phyloP scores from a whole-genome alignment of 2,888 invertebrate species.

The Leptinotarsa rubiginosa region DNA sequence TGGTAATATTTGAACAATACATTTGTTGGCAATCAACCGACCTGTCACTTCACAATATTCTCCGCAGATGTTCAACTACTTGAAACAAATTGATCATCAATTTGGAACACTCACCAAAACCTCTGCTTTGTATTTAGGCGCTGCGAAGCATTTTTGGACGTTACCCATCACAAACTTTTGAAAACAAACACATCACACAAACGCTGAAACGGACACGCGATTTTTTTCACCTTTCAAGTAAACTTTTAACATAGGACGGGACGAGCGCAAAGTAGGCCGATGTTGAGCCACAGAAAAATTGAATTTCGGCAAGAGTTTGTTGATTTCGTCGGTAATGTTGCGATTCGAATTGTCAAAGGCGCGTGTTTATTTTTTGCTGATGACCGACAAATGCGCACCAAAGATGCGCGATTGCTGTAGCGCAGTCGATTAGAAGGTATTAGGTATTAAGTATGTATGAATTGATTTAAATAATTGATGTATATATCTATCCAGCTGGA shows the following conservation, averaged over 20 bases:
- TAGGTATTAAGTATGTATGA: no score
- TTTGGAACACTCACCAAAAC: slow-evolving; percentile 37
- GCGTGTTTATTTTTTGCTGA: slow-evolving; percentile 56
- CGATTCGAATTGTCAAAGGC: slow-evolving; percentile 52
- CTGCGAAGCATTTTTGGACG: slow-evolving; percentile 57
- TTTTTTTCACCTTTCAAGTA: not conserved
- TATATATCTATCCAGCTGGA: no score
- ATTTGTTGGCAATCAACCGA: not conserved
- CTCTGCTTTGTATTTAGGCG: slow-evolving; percentile 53
- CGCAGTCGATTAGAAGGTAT: not conserved
- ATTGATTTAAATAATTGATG: no score
- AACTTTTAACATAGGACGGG: not conserved
- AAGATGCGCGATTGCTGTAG: slow-evolving; percentile 34
- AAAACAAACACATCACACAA: slow-evolving; percentile 37
- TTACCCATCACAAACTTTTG: slow-evolving; percentile 55
- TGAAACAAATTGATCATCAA: not conserved
- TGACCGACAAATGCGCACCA: slow-evolving; percentile 46
- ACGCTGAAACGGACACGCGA: not conserved
- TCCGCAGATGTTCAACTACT: not conserved
- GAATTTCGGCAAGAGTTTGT: slow-evolving; percentile 42
- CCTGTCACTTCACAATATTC: not conserved
- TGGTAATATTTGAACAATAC: slow-evolving; percentile 12
- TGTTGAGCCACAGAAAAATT: not conserved
- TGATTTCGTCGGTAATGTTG: slow-evolving; percentile 43
- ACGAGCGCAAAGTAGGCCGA: not conserved